A percentile compares a stretch with the other conserved stretches of the same genome.
These are phyloP conservation scores for Deilephila elpenor DNA, from an alignment of 2,888 invertebrate species.

Conservation along the genomic window DNA sequence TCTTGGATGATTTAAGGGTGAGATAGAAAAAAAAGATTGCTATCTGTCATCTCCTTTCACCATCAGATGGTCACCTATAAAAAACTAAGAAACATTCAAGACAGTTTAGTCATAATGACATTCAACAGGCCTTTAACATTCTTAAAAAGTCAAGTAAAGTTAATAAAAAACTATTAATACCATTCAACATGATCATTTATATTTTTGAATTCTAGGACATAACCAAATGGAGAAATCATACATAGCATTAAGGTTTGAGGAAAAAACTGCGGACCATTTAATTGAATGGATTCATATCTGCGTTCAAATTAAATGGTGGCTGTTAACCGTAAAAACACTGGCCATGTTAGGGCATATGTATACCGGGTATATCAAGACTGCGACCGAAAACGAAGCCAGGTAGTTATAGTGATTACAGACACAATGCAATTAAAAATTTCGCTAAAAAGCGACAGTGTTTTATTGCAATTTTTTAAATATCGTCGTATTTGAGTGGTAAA, in stretches of 20 bases:
- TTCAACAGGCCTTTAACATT: not conserved
- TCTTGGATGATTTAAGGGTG: no score
- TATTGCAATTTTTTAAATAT: no score
- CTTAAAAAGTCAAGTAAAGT: not conserved
- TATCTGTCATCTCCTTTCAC: no score
- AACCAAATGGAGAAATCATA: conserved; percentile 20
- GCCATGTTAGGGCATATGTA: not conserved
- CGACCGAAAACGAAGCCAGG: no score
- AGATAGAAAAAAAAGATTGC: no score
- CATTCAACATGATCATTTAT: not conserved
- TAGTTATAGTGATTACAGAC: no score
- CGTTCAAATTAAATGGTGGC: not conserved
- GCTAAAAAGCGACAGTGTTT: no score
- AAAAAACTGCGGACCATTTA: not conserved
- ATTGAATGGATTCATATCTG: conserved; percentile 3
- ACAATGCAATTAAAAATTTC: no score
- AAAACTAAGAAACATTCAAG: not conserved
- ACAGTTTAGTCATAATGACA: not conserved
- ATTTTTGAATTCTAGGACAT: conserved; percentile 18
- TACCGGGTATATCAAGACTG: no score
- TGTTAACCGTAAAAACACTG: no score
- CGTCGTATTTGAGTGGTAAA: no score
- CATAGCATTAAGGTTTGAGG: conserved; percentile 4
- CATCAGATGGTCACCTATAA: not conserved
- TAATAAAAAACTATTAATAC: conserved; percentile 2